Evolutionary conservation across 2,888 invertebrate species (phyloP).

Genomic region (Rhagonycha lutea): DNA sequence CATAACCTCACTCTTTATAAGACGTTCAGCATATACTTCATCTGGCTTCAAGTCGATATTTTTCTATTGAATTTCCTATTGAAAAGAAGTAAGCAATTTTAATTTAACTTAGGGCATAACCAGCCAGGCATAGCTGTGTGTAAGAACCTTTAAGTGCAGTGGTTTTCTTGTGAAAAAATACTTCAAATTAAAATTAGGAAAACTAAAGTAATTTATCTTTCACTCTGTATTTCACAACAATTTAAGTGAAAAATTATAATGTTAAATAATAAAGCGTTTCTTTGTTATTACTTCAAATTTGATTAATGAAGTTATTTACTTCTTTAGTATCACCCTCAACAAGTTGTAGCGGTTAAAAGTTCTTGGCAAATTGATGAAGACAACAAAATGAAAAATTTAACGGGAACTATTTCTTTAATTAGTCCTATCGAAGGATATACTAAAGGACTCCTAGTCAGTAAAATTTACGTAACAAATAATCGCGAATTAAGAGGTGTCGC

Average conservation of each 20-base stretch:
- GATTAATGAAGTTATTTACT: neutral
- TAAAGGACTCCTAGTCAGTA: constrained; percentile 69
- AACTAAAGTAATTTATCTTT: neutral
- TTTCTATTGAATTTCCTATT: too few relatives aligned
- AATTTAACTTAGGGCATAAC: too few relatives aligned
- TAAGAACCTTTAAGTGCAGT: too few relatives aligned
- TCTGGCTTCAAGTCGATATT: too few relatives aligned
- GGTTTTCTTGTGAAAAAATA: neutral
- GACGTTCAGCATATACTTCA: too few relatives aligned
- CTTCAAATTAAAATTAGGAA: neutral
- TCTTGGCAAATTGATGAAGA: constrained; percentile 68
- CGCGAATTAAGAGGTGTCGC: constrained; percentile 71
- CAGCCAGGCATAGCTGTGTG: too few relatives aligned
- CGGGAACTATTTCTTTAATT: constrained; percentile 66
- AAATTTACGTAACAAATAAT: constrained; percentile 66
- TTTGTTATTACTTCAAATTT: neutral
- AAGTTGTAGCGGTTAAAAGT: constrained; percentile 70
- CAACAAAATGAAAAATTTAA: constrained; percentile 63
- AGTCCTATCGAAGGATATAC: constrained; percentile 74
- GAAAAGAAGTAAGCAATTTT: too few relatives aligned
- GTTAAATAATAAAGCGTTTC: neutral
- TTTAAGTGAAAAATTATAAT: neutral
- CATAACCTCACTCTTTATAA: too few relatives aligned
- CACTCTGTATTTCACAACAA: neutral
- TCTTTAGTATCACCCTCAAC: constrained; percentile 66